Evolutionary conservation across 2,113 vertebrate species (phyloP).

Genomic region (Cygnus atratus): DNA sequence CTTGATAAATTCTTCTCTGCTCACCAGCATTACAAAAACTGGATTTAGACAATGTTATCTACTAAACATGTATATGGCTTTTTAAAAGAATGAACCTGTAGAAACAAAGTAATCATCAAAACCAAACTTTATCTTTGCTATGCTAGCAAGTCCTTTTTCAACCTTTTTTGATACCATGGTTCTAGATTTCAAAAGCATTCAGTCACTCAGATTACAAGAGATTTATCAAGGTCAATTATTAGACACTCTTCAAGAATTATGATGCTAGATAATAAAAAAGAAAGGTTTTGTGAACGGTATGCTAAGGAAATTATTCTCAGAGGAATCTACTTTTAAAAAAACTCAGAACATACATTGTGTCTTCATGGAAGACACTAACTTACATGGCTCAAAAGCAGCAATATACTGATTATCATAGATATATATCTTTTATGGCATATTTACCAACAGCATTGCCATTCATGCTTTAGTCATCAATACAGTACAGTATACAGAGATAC

Average conservation of each 20-base stretch:
- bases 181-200: not conserved
- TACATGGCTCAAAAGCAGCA: not conserved
- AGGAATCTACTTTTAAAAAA: not conserved
- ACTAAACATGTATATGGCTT: not conserved
- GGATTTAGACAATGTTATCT: not conserved
- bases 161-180: not conserved
- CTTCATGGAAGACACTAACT: not conserved
- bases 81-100: not conserved
- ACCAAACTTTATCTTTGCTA: not conserved
- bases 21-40: not conserved
- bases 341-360: not conserved
- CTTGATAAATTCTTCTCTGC: not conserved
- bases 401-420: not conserved
- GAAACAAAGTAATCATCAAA: not conserved
- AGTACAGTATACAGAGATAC: not conserved
- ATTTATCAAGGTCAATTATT: not conserved
- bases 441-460: constrained; percentile 36
- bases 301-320: constrained; percentile 16
- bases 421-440: not conserved
- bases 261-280: not conserved
- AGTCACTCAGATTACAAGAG: not conserved
- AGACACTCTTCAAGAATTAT: not conserved
- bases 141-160: not conserved
- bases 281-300: not conserved
- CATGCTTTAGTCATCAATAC: constrained; percentile 54